Evolutionary conservation across 2,797 vertebrate species (phyloP).

Genomic region (Artibeus lituratus): DNA sequence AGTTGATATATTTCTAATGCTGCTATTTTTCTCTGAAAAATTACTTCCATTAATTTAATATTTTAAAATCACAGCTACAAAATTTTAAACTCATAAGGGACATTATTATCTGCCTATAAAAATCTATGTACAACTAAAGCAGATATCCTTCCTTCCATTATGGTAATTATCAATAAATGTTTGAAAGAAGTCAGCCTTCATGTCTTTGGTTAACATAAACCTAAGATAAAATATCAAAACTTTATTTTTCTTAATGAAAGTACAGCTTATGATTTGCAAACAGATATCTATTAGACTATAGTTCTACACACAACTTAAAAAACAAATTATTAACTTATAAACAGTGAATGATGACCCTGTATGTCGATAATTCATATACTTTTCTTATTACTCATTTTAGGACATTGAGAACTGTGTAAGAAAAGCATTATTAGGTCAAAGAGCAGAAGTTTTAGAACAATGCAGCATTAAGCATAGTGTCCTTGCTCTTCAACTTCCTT

Average conservation of each 20-base stretch:
- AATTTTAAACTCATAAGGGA: slow-evolving; percentile 22
- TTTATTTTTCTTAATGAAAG: not conserved
- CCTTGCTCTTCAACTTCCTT: no score
- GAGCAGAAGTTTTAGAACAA: not conserved
- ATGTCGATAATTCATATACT: not conserved
- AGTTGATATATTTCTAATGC: slow-evolving; percentile 35
- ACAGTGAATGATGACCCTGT: not conserved
- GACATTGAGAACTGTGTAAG: not conserved
- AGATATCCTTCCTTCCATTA: not conserved
- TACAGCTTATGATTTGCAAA: not conserved
- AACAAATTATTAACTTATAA: not conserved
- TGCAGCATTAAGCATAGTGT: not conserved
- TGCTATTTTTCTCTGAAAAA: slow-evolving; percentile 37
- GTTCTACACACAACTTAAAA: not conserved
- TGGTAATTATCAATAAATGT: not conserved
- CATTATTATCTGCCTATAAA: not conserved
- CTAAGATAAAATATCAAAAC: not conserved
- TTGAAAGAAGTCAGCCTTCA: not conserved
- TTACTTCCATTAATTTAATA: not conserved
- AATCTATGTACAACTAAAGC: not conserved
- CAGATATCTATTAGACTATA: not conserved
- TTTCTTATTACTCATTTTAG: not conserved
- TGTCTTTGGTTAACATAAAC: not conserved
- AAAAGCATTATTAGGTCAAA: not conserved
- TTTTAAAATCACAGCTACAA: slow-evolving; percentile 17